Percentiles rank a stretch among this genome's conserved stretches.
phyloP scores from a whole-genome alignment of 2,797 vertebrate genomes.

The Xiphophorus birchmanni region DNA sequence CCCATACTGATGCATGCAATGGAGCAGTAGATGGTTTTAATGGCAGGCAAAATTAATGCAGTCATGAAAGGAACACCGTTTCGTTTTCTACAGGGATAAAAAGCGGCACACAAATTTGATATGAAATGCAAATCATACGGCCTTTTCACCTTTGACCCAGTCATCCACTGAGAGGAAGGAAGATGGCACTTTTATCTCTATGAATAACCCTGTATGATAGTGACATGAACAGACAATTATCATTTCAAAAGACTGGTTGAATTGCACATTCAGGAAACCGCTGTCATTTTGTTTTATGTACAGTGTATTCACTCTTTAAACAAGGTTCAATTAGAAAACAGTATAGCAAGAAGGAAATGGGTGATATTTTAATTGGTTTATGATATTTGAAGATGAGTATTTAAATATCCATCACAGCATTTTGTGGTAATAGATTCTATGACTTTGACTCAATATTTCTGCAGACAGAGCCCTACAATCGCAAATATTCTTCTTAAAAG shows the following conservation, averaged over 20 bases:
- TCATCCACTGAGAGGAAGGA: background rate
- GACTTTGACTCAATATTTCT: background rate
- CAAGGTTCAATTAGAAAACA: background rate
- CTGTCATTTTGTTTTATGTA: background rate
- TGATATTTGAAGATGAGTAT: background rate
- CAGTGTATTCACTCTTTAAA: background rate
- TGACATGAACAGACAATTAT: background rate
- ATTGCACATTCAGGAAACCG: background rate
- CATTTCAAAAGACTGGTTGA: slow-evolving; percentile 1
- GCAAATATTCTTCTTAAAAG: background rate
- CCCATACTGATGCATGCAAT: slow-evolving; percentile 16
- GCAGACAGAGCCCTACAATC: background rate
- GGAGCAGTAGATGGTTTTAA: slow-evolving; percentile 16
- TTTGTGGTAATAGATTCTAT: background rate
- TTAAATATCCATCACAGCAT: background rate
- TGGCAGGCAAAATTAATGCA: slow-evolving; percentile 46
- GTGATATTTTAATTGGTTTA: background rate
- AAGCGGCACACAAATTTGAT: background rate
- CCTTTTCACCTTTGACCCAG: slow-evolving; percentile 40
- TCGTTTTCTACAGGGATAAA: slow-evolving; percentile 23
- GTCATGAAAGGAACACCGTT: slow-evolving; percentile 55
- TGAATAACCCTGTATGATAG: background rate
- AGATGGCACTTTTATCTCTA: background rate
- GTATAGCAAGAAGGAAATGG: background rate
- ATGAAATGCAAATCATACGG: background rate